Base-by-base conservation (phyloP, 2,888 invertebrate genomes). In the Ephialtes manifestator region DNA sequence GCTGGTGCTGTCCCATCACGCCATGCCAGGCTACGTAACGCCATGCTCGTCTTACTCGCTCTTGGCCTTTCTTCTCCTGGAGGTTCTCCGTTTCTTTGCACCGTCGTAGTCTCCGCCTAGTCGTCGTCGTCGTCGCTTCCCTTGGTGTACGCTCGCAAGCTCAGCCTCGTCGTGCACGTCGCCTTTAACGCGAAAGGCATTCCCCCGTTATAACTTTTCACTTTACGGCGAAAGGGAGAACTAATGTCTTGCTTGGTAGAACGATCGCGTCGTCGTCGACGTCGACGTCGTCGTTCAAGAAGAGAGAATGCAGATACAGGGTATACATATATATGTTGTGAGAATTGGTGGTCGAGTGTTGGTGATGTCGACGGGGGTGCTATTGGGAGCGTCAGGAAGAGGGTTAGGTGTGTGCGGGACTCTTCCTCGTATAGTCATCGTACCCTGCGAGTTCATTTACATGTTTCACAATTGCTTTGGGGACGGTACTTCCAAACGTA, bases 161-260 rank as follows among this genome's bases (percentile, higher is more conserved):
- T 48, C 46, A 51, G 35, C 72, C 65, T 46, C 71, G 24, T 80
- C 77, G 48, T 20, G 31, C 39, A 43, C 65, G 15, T 74, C 68
- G 53, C 72, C 77, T 53, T 84, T 77, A 81, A 72, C 67, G 77
- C 68, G n/a, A 55, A 60, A 77, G 71, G 43, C 68, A 68, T 65
- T 70, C 68, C 67, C 86, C 87, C 72, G 87, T 86, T 87, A 86
- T 90, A 92, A 93, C 92, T 93, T 92, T 92, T 91, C 92, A 92
- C 92, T 93, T 92, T 90, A 90, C 91, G 91, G 90, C 87, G 85
- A 85, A 84, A 86, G 65, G 80, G 63, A 84, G 81, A 87, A 87
- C 87, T 81, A 86, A 81, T 86, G 80, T 85, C 83, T 70, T 79
- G 75, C 68, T 74, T 53, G 81, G 80, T 72, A 82, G 80, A 86